These are phyloP conservation scores for Nemotelus nigrinus DNA, from an alignment of 2,888 invertebrate species.

Conservation along the genomic window DNA sequence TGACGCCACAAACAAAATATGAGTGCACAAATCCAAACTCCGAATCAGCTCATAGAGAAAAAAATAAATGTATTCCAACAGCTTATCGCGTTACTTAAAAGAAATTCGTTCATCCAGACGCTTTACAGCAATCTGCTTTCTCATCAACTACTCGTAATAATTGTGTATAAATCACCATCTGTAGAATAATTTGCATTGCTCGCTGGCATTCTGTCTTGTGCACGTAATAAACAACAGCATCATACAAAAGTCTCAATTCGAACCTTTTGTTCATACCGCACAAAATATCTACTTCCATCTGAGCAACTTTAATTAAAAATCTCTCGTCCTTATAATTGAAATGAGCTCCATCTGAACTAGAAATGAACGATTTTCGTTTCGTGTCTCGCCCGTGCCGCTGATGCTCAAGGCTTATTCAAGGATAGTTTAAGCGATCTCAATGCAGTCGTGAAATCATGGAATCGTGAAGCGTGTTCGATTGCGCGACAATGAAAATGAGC, in stretches of 20 bases:
- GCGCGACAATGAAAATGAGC: conserved; percentile 3
- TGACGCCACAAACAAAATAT: too few species aligned
- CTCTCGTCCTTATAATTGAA: conserved; percentile 43
- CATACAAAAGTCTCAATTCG: conserved; percentile 30
- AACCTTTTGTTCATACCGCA: conserved; percentile 28
- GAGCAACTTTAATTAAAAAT: conserved; percentile 46
- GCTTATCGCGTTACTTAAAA: too few species aligned
- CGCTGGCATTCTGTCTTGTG: not conserved
- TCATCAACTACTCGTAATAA: conserved; percentile 22
- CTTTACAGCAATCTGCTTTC: not conserved
- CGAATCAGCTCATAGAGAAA: too few species aligned
- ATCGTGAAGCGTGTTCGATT: conserved; percentile 5
- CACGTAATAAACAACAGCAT: conserved; percentile 15
- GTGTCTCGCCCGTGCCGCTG: not conserved
- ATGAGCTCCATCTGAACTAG: conserved; percentile 35
- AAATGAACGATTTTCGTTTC: conserved; percentile 26
- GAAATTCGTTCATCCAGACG: too few species aligned
- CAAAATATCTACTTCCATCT: conserved; percentile 43
- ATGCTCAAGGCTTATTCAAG: conserved; percentile 30
- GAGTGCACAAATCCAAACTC: too few species aligned
- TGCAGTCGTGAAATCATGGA: conserved; percentile 39
- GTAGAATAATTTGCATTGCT: not conserved
- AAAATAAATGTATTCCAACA: too few species aligned
- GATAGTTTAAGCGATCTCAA: conserved; percentile 25
- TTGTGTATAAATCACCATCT: conserved; percentile 25